Evolutionary conservation across 35 echinoderm and acorn worm genomes (phyloP).

Genomic region (Heliocidaris erythrogramma): DNA sequence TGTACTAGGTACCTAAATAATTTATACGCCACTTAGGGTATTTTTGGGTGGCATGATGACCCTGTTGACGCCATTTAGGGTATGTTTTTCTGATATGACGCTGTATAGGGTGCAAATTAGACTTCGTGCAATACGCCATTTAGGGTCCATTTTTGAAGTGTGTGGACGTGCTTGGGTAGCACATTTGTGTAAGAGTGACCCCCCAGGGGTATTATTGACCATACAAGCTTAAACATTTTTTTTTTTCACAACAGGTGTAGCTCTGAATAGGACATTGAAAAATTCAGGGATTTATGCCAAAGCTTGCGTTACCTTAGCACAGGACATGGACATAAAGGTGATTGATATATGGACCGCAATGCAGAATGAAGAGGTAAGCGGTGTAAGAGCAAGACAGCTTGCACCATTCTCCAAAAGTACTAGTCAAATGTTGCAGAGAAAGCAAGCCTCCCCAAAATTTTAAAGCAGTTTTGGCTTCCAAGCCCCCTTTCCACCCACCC

Average conservation of each 20-base stretch:
- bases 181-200: too few species aligned
- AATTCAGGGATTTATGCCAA: slow-evolving; percentile 80
- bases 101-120: too few species aligned
- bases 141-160: too few species aligned
- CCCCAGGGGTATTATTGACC: background rate
- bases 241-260: slow-evolving; percentile 28
- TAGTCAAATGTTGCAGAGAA: background rate
- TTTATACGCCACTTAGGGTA: too few species aligned
- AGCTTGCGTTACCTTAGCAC: slow-evolving; percentile 69
- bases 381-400: background rate
- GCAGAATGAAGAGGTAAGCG: slow-evolving; percentile 75
- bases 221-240: background rate
- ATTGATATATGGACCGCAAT: slow-evolving; percentile 75
- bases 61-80: too few species aligned
- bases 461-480: too few species aligned
- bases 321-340: slow-evolving; percentile 57
- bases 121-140: too few species aligned
- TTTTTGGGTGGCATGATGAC: too few species aligned
- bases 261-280: slow-evolving; percentile 61
- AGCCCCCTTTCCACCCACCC: too few species aligned
- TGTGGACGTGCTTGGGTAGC: too few species aligned
- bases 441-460: background rate
- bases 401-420: background rate
- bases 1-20: too few species aligned
- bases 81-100: too few species aligned